Percentiles rank a stretch among this genome's conserved stretches.
phyloP scores from a whole-genome alignment of 2,797 vertebrate genomes.

The Anguilla anguilla region DNA sequence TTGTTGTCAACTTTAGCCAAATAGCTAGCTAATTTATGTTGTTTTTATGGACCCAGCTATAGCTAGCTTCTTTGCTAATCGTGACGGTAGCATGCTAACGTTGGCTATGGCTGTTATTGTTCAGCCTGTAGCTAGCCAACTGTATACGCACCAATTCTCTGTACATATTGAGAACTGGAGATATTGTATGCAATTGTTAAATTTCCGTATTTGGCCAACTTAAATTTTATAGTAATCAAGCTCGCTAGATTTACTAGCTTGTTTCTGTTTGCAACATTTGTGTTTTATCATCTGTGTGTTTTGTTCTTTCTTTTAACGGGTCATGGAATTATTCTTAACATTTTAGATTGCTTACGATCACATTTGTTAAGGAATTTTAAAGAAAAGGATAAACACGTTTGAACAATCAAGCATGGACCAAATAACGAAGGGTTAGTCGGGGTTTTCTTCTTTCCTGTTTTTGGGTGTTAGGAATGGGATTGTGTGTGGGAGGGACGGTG shows the following conservation, averaged over 20 bases:
- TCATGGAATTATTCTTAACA: slow-evolving; percentile 54
- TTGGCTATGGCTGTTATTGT: slow-evolving; percentile 19
- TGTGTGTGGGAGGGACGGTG: slow-evolving; percentile 41
- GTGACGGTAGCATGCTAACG: neutral
- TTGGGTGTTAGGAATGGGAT: slow-evolving; percentile 40
- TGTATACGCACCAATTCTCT: too few species aligned
- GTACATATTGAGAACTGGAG: neutral
- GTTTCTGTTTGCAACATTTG: slow-evolving; percentile 31
- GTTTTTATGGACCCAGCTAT: neutral
- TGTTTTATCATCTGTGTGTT: slow-evolving; percentile 38
- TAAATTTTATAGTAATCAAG: slow-evolving; percentile 23
- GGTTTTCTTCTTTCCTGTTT: slow-evolving; percentile 50
- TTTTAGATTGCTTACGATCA: slow-evolving; percentile 57
- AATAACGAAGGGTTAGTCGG: slow-evolving; percentile 56
- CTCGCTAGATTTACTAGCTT: neutral
- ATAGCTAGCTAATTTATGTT: neutral
- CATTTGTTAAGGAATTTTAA: slow-evolving; percentile 57
- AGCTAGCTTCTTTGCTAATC: neutral
- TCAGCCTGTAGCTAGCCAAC: neutral
- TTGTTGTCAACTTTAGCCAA: slow-evolving; percentile 16
- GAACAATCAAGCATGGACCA: slow-evolving; percentile 57
- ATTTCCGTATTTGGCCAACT: slow-evolving; percentile 33
- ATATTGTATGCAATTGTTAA: neutral
- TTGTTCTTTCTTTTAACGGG: slow-evolving; percentile 45
- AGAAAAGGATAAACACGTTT: slow-evolving; percentile 56